Evolutionary conservation across 1,140 invertebrate genomes (phyloP), one percentile per base, ranked within the genome.

Genomic region (Tetranychus cinnabarinus): DNA sequence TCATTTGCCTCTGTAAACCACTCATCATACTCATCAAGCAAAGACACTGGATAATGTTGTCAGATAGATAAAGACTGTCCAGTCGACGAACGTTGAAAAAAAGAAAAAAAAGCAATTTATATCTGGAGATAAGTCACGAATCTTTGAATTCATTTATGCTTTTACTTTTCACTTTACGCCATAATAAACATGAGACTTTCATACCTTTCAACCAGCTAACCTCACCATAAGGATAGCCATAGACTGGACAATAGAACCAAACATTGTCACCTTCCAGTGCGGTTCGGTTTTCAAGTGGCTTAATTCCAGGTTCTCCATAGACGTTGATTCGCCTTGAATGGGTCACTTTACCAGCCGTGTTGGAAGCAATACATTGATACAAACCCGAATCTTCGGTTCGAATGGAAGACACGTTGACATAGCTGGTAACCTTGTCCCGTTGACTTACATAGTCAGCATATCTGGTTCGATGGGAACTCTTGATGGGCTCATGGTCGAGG

Each of bases 281-380:
- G 5, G 85, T 88, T 42, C 91, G 81, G 75, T 88, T 89, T 13
- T 82, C 81, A 87, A 93, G 92, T 66, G 83, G 80, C 59, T 88
- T 76, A 61, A 96, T 87, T 69, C 81, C 88, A 12, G 88, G 88
- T 55, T 83, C 74, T 10, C 88, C 86, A 69, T 79, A 81, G 67
- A 93, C 85, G 74, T 91, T 92, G 61, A 93, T 82, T 69, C 84
- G 77, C 1, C 85, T 85, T 33, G 81, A 82, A 70, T 93, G 86
- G 2, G 84, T 80, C 67, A 76, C 77, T 3, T 80, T 79, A 33
- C 88, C 84, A 56, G 80, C 79, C 72, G 92, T 93, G 73, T 92
- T 93, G 10, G 79, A 81, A 0, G 88, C 88, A 8, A 80, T 79
- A 71, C 90, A 95, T 33, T 82, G 80, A 71, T 91, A 76, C 58